phyloP scores from a whole-genome alignment of 1,140 invertebrate genomes.

The Monochamus saltuarius region DNA sequence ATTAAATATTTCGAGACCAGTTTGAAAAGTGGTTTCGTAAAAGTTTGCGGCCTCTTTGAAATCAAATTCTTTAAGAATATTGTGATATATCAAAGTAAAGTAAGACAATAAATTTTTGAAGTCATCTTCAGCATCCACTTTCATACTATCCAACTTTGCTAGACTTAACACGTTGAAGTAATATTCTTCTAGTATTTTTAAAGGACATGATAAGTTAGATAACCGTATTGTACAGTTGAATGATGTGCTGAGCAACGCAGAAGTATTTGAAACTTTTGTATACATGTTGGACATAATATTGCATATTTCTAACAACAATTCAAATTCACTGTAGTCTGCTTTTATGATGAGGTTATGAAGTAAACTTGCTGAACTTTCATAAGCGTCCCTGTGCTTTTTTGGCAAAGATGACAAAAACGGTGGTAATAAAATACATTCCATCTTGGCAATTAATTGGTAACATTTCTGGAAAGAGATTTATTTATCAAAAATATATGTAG shows the following conservation, averaged over 20 bases:
- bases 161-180: conserved; percentile 1
- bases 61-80: conserved; percentile 6
- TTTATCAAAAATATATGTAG: not conserved
- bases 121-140: not conserved
- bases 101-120: conserved; percentile 2
- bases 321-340: not conserved
- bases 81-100: not conserved
- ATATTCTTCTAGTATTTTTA: not conserved
- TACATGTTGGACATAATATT: conserved; percentile 3
- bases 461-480: conserved; percentile 7
- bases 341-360: conserved; percentile 10
- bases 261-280: not conserved
- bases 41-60: conserved; percentile 5
- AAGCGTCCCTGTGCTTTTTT: conserved; percentile 4
- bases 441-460: not conserved
- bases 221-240: conserved; percentile 7
- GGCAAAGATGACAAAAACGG: conserved; percentile 3
- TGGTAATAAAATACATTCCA: conserved; percentile 15
- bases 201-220: not conserved
- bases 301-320: conserved; percentile 4
- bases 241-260: not conserved
- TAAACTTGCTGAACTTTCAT: conserved; percentile 1
- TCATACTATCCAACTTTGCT: not conserved
- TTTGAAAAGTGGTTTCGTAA: not conserved
- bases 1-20: conserved; percentile 3